Evolutionary conservation across 2,113 vertebrate genomes (phyloP), one percentile per base, ranked within the genome.

Genomic region (Spermophilus dauricus): DNA sequence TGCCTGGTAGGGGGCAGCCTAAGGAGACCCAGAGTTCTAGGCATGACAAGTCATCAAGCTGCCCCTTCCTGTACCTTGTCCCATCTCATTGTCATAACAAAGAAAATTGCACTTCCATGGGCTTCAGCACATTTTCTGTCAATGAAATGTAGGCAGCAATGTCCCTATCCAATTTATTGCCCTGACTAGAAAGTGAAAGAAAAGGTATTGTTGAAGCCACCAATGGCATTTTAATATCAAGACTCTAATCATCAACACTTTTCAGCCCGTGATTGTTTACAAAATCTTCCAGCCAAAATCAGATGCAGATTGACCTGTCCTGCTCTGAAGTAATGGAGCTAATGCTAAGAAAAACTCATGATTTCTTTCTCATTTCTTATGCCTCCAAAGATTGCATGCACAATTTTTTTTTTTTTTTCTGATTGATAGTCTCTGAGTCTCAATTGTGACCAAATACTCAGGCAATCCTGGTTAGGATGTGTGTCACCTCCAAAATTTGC

Each of bases 251-350:
- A 81, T 32, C 2, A 12, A 45, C 39, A 80, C 20, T 90, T 86
- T 94, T 17, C 91, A 94, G 88, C 14, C 42, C 90, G 94, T 96
- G 78, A 95, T 86, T 91, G 70, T 84, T 96, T 95, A 94, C 30
- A 77, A 87, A 94, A 51, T 75, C 78, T 82, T 96, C 58, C 53
- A 86, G 45, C 67, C 32, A 12, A 94, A 88, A 97, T 24, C 69
- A 69, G 28, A 81, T 81, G 65, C 76, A 90, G 56, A 70, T 51
- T 67, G 67, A 77, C 69, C 86, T 97, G n/a, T 76, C 32, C 56
- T 87, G 8, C 28, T 95, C 93, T 94, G 67, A 92, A 97, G 28
- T 91, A 87, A 89, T 26, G 45, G 45, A 65, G 20, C 42, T 82
- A 61, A 94, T 78, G 32, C 51, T 95, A 76, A 94, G 81, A 90